Percentiles rank a stretch among this genome's conserved stretches.
These are phyloP conservation scores for Molorchus minor DNA, from an alignment of 2,888 invertebrate genomes.

Conservation along the genomic window DNA sequence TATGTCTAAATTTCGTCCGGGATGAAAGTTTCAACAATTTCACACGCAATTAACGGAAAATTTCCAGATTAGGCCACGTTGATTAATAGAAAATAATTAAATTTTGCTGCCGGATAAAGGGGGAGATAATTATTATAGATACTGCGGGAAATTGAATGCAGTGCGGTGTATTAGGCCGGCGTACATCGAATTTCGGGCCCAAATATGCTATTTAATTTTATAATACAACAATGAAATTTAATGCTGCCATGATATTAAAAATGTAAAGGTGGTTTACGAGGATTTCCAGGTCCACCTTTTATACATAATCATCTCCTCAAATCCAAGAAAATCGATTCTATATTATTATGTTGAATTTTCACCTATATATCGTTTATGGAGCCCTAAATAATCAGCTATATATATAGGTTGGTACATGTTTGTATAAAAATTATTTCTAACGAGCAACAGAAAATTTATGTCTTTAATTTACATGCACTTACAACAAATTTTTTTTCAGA, in stretches of 20 bases:
- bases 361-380: no score
- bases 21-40: background rate
- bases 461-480: no score
- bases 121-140: constrained; percentile 9
- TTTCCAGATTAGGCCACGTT: constrained; percentile 11
- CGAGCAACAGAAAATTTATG: no score
- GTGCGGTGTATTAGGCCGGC: background rate
- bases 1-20: background rate
- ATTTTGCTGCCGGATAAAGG: constrained; percentile 6
- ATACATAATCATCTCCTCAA: no score
- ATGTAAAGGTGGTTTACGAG: constrained; percentile 13
- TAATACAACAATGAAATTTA: constrained; percentile 11
- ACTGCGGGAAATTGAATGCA: constrained; percentile 1
- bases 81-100: constrained; percentile 13
- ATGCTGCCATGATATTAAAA: constrained; percentile 18
- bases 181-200: constrained; percentile 3
- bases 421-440: no score
- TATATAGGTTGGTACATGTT: no score
- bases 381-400: no score
- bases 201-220: constrained; percentile 10
- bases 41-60: background rate
- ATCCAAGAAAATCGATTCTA: no score
- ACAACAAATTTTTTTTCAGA: no score
- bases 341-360: no score
- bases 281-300: no score